Evolutionary conservation across 2,888 invertebrate species (phyloP).

Genomic region (Trachelus tabidus): DNA sequence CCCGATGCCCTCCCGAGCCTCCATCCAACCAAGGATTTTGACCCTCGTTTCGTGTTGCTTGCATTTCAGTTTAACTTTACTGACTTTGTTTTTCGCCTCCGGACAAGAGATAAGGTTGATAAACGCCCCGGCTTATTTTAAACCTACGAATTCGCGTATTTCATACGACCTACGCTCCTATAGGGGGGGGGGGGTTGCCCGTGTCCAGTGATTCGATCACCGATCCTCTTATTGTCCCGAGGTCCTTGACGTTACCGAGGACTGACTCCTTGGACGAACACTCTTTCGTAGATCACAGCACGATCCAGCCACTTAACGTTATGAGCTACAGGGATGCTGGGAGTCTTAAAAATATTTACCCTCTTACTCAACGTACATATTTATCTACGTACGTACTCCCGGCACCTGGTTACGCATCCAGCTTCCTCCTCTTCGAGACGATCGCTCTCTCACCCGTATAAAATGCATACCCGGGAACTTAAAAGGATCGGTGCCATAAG

Average conservation of each 20-base stretch:
- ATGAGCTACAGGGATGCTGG: not conserved
- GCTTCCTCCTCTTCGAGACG: not conserved
- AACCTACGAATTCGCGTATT: slow-evolving; percentile 26
- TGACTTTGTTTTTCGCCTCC: slow-evolving; percentile 62
- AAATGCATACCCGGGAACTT: not conserved
- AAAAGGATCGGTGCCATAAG: not conserved
- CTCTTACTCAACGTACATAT: not conserved
- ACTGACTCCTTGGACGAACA: slow-evolving; percentile 5
- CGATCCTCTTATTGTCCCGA: slow-evolving; percentile 47
- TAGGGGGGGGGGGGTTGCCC: slow-evolving; percentile 19
- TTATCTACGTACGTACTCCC: not conserved
- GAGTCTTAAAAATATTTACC: not conserved
- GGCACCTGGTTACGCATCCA: not conserved
- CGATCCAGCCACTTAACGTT: not conserved
- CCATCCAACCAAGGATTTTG: slow-evolving; percentile 64
- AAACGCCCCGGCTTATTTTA: slow-evolving; percentile 43
- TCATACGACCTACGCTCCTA: slow-evolving; percentile 30
- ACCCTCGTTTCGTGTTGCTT: slow-evolving; percentile 65
- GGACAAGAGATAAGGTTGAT: slow-evolving; percentile 54
- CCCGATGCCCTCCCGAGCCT: slow-evolving; percentile 26
- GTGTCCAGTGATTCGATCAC: slow-evolving; percentile 41
- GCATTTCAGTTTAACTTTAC: slow-evolving; percentile 60
- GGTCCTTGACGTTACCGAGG: slow-evolving; percentile 43
- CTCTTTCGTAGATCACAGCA: not conserved
- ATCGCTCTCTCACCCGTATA: not conserved